Base-by-base conservation (phyloP, 2,113 vertebrate species). In the Prietella phreatophila region DNA sequence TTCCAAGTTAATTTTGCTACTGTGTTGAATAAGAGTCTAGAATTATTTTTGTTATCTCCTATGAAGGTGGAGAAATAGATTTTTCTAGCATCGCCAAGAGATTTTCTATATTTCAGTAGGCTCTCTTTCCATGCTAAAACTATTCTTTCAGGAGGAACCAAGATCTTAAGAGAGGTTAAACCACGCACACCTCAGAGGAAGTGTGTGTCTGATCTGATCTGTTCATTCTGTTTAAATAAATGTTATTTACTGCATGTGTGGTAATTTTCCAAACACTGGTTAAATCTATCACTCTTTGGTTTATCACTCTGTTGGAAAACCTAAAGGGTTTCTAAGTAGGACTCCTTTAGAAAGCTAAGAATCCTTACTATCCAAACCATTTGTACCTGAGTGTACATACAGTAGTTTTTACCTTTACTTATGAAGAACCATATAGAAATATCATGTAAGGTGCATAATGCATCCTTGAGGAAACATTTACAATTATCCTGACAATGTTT, bases 141-240 rank as follows among this genome's bases (percentile, higher is more conserved):
- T n/a, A n/a, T 9, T 36, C 6, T 71, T 33, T 33, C 14, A 69
- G 15, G 2, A 69, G 97, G 19, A 61, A 99, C 98, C n/a, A 98
- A 0, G 97, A 99, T 84, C 93, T 99, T 76, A 99, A 99, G 93
- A 94, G 96, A 89, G 97, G 98, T 4, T 13, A 50, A 99, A 99
- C 94, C 94, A 47, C 94, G 11, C 97, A 99, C 0, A 97, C 97
- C 67, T 96, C 96, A 0, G 96, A 97, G 0, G 96, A 97, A 90
- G 96, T 99, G 98, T 99, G 93, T 95, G 85, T 73, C 33, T 27
- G 5, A 25, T 47, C 50, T 47, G n/a, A 58, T 47, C 14, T 50
- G 15, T 36, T n/a, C 55, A 55, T 73, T 36, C 55, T 53, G n/a
- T 67, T 67, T n/a, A n/a, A 67, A 30, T 67, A 56, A 55, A n/a